Percentiles rank a stretch among this genome's conserved stretches.
These are phyloP conservation scores for Paramisgurnus dabryanus DNA, from an alignment of 2,113 vertebrate species.

Conservation along the genomic window DNA sequence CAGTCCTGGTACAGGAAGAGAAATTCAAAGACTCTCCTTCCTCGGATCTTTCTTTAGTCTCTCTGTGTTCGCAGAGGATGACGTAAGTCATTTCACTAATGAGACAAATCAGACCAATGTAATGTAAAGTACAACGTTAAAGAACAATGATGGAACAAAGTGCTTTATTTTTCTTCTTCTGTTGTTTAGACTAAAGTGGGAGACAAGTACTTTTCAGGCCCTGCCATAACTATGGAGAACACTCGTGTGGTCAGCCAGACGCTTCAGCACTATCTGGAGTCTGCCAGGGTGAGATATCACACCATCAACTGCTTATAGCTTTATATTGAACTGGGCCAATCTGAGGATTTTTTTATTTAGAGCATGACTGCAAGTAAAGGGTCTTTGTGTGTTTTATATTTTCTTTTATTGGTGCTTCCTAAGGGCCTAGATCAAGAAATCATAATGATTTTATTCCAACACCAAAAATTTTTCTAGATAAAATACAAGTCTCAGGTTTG, in stretches of 20 bases:
- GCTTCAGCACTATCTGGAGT: conserved; percentile 95
- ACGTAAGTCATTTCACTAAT: conserved; percentile 80
- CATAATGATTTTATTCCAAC: too few relatives aligned
- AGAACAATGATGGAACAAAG: background rate
- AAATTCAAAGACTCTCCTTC: conserved; percentile 93
- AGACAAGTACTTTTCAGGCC: conserved; percentile 98
- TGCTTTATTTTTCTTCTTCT: conserved; percentile 28
- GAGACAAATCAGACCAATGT: background rate
- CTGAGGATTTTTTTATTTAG: conserved; percentile 9
- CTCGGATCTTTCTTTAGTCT: conserved; percentile 94
- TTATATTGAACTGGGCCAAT: conserved; percentile 13
- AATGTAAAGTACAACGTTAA: background rate
- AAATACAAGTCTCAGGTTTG: too few relatives aligned
- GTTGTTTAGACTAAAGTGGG: conserved; percentile 86
- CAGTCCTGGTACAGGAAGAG: conserved; percentile 90
- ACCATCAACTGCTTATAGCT: background rate
- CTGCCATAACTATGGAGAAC: conserved; percentile 96
- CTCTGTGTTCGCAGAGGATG: conserved; percentile 96
- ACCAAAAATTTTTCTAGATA: too few relatives aligned
- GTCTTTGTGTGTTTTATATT: background rate
- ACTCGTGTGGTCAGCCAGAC: conserved; percentile 96
- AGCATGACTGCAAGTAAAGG: background rate
- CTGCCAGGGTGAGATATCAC: conserved; percentile 82
- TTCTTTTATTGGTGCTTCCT: background rate
- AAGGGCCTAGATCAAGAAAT: too few relatives aligned